Conservation (phyloP, 2,888 invertebrate genomes). For the Drosophila meridiana region DNA sequence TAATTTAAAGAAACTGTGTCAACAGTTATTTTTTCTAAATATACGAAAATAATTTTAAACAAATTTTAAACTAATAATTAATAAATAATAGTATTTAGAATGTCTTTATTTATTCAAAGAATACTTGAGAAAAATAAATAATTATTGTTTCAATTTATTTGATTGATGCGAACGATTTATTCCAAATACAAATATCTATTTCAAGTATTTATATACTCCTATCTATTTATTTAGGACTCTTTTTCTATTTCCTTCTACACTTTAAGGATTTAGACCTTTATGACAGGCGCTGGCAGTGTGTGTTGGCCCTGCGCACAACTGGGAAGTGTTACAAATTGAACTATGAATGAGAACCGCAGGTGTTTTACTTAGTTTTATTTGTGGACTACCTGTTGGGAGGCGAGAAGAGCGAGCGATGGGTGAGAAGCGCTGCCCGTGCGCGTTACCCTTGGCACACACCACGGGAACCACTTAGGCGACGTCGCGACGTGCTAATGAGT, state of each 20-base stretch:
- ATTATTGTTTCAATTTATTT: too few species aligned
- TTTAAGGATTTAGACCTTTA: constrained; percentile 6
- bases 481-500: constrained; percentile 78
- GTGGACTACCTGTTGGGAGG: constrained; percentile 28
- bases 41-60: too few species aligned
- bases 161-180: neutral
- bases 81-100: too few species aligned
- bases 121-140: too few species aligned
- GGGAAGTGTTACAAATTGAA: constrained; percentile 69
- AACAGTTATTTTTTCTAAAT: too few species aligned
- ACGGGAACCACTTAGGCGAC: constrained; percentile 61
- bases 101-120: too few species aligned
- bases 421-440: constrained; percentile 29
- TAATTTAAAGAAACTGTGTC: too few species aligned
- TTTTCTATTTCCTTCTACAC: neutral
- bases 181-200: neutral
- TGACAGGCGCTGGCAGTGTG: constrained; percentile 29
- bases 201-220: neutral
- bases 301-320: neutral
- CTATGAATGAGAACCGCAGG: constrained; percentile 57
- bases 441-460: constrained; percentile 31
- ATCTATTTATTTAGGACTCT: constrained; percentile 10
- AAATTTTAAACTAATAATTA: too few species aligned
- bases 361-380: constrained; percentile 8
- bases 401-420: neutral